Evolutionary conservation across 2,797 vertebrate species (phyloP), one percentile per base, ranked within the genome.

Genomic region (Corythornis leucogaster): DNA sequence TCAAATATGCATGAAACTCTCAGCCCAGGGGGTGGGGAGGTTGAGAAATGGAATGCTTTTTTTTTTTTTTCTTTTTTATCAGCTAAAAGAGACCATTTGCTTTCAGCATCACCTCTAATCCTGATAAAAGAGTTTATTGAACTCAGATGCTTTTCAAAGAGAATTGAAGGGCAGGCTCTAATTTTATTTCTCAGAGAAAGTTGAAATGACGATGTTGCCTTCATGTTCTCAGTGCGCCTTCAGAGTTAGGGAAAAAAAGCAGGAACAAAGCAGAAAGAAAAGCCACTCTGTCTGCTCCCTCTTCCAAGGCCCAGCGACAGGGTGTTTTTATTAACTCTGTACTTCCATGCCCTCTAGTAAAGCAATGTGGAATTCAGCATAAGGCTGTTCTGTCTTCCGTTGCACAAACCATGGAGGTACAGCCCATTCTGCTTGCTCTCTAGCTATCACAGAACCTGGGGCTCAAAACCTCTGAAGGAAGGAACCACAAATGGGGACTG

Each of bases 1-100:
- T 96, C 95, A 97, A 96, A 97, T 96, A 97, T 96, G 95, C 93
- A 95, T 93, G 85, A 96, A 93, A 87, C 91, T 90, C 90, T 90
- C 20, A 12, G 85, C 93, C 92, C 81, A 89, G 86, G 75, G 89
- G 84, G 81, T 66, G 74, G 74, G 61, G 90, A 91, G 91, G 46
- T 74, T 90, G 73, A 61, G 73, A 95, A 92, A 90, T 94, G 78
- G 86, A 96, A 95, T 93, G 94, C 45, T 78, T 91, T 51, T 95
- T 94, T 91, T 51, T 95, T 94, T 89, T 38, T 38, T 14, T 38
- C 13, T 38, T 45, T 68, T 95, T 92, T 82, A 80, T 86, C 83
- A 88, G 70, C 85, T 91, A 81, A 85, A 87, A 89, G 69, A 95
- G 78, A 87, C 85, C 86, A 87, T 95, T 96, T 96, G 88, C 93